Base-by-base conservation (phyloP, 2,888 invertebrate genomes). In the Andrena bicolor region DNA sequence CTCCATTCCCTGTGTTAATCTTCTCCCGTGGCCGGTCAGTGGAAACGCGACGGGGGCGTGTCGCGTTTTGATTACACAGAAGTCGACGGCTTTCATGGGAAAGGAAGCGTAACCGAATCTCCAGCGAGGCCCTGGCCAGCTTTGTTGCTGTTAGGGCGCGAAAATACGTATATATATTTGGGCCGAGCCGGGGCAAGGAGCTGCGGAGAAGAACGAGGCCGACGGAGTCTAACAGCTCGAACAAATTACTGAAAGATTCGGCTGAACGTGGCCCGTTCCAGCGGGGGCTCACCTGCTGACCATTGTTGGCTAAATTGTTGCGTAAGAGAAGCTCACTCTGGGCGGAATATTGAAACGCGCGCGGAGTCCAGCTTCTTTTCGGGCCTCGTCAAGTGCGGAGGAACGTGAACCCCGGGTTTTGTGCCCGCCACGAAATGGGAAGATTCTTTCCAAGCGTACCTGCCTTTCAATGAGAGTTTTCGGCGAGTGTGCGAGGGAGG, bases 291-390 rank as follows among this genome's bases (percentile, higher is more conserved):
- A 85, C 75, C 90, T 72, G 72, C 84, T 64, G 76, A 73, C 79
- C 83, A 87, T 91, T 91, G 89, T 89, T 80, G 73, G 87, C 87
- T 90, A 89, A 90, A 92, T 92, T 90, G 88, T 86, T 80, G 73
- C 80, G 72, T 74, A 68, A 80, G 65, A 56, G 63, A 65, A 28
- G 30, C 32, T 63, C 77, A 49, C 74, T 71, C 23, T 80, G 53
- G 64, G 35, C 82, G 82, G 70, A 65, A 77, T 82, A 82, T 80
- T 74, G 80, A 70, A 81, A 82, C 81, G 58, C 35, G 8, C 6
- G 6, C 32, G 16, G 48, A 41, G 23, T 30, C 68, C 35, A 26
- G 49, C 56, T 41, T 1, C 41, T 5, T 60, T 49, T 80, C 65
- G n/a, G 63, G 61, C 51, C 20, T 56, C 32, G 48, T 56, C 6